Conservation (phyloP, 2,888 invertebrate genomes). For the Philereme transversata region DNA sequence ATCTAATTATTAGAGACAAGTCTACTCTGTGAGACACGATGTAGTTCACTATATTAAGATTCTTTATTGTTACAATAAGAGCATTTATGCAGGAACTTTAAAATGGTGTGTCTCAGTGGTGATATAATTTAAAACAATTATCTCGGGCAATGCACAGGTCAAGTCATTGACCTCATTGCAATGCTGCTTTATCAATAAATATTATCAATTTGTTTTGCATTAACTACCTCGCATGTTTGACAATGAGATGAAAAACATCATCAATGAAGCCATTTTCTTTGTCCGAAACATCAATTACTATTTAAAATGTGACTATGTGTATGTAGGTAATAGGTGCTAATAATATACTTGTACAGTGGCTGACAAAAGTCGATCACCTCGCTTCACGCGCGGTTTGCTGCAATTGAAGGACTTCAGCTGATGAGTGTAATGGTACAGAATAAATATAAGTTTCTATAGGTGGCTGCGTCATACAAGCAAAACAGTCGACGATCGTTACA, state of each 20-base stretch:
- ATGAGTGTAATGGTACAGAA: slow-evolving; percentile 24
- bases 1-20: slow-evolving; percentile 32
- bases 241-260: not conserved
- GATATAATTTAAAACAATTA: not conserved
- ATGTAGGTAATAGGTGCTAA: no score
- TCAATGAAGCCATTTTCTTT: not conserved
- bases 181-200: slow-evolving; percentile 10
- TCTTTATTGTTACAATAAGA: no score
- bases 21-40: not conserved
- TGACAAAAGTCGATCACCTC: slow-evolving; percentile 25
- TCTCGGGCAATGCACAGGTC: slow-evolving; percentile 14
- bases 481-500: slow-evolving; percentile 37
- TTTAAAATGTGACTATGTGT: not conserved
- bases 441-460: slow-evolving; percentile 11
- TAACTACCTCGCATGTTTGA: not conserved
- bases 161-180: slow-evolving; percentile 46
- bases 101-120: slow-evolving; percentile 24
- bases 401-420: slow-evolving; percentile 31
- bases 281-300: not conserved
- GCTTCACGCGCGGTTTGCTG: slow-evolving; percentile 16
- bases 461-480: slow-evolving; percentile 35
- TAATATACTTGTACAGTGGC: slow-evolving; percentile 14
- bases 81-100: not conserved
- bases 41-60: no score
- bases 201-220: slow-evolving; percentile 1